phyloP scores from a whole-genome alignment of 2,888 invertebrate species.

The Patella caerulea region DNA sequence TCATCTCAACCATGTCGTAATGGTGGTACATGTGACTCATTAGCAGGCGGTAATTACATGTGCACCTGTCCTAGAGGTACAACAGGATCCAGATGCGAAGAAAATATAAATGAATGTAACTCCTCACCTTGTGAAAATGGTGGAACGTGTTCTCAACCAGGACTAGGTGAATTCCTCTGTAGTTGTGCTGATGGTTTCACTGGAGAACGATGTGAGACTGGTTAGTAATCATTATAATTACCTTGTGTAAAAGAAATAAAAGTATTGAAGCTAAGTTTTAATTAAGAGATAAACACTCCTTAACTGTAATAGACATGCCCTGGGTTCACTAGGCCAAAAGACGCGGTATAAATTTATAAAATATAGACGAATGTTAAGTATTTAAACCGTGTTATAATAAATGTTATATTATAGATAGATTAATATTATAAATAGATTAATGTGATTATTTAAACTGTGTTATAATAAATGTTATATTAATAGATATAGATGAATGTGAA shows the following conservation, averaged over 20 bases:
- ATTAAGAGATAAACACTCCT: too few relatives aligned
- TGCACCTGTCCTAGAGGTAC: slow-evolving; percentile 39
- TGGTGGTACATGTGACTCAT: slow-evolving; percentile 81
- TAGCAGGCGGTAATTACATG: slow-evolving; percentile 31
- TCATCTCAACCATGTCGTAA: slow-evolving; percentile 86
- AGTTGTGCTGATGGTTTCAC: slow-evolving; percentile 27
- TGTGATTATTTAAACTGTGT: slow-evolving; percentile 76
- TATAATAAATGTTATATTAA: slow-evolving; percentile 76
- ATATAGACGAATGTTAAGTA: slow-evolving; percentile 29
- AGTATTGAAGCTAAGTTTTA: too few relatives aligned
- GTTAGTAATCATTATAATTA: background rate
- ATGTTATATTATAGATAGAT: slow-evolving; percentile 20
- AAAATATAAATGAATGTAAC: slow-evolving; percentile 90
- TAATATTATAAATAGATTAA: too few relatives aligned
- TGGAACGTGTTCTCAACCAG: slow-evolving; percentile 73
- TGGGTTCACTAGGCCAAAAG: too few relatives aligned
- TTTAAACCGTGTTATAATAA: slow-evolving; percentile 78
- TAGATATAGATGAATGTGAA: slow-evolving; percentile 35
- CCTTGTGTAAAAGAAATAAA: too few relatives aligned
- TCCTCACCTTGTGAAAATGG: slow-evolving; percentile 81
- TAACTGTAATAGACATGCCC: too few relatives aligned
- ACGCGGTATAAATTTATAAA: slow-evolving; percentile 8
- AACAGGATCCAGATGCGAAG: slow-evolving; percentile 77
- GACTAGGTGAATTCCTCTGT: slow-evolving; percentile 28
- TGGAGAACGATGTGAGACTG: slow-evolving; percentile 34